Evolutionary conservation across 2,888 invertebrate species (phyloP).

Genomic region (Nomada flava): DNA sequence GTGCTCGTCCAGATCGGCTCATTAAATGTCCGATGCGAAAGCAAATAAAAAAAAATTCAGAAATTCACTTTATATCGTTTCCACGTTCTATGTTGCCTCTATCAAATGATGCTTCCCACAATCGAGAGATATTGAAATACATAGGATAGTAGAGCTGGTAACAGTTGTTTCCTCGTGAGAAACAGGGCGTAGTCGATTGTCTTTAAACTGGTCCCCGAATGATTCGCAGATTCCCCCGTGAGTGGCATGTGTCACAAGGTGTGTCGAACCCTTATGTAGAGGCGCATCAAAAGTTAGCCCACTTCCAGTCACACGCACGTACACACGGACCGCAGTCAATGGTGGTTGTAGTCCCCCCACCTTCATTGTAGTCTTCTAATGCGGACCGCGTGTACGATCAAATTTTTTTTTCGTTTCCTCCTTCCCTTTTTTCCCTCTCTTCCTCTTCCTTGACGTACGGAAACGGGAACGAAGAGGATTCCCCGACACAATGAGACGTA

Average conservation of each 20-base stretch:
- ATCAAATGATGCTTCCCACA: too few relatives aligned
- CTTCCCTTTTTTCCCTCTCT: background rate
- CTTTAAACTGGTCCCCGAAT: conserved; percentile 56
- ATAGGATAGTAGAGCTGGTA: background rate
- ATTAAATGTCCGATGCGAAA: too few relatives aligned
- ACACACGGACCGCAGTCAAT: background rate
- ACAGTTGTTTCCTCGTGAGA: conserved; percentile 38
- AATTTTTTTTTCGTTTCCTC: conserved; percentile 21
- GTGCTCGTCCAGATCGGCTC: too few relatives aligned
- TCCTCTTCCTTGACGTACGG: conserved; percentile 31
- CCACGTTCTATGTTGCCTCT: too few relatives aligned
- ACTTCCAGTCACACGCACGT: conserved; percentile 43
- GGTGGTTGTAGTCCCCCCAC: background rate
- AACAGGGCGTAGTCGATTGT: conserved; percentile 38
- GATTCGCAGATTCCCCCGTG: conserved; percentile 65
- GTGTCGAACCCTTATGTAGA: conserved; percentile 59
- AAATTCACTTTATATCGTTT: too few relatives aligned
- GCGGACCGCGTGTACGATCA: conserved; percentile 47
- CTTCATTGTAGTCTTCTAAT: conserved; percentile 63
- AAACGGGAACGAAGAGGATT: conserved; percentile 54
- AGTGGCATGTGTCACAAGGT: conserved; percentile 74
- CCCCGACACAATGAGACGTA: conserved; percentile 68
- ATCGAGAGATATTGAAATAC: too few relatives aligned
- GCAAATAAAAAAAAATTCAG: too few relatives aligned
- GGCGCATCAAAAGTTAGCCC: conserved; percentile 60